Percentiles rank a stretch among this genome's conserved stretches.
These are phyloP conservation scores for Stictocephala bisonia DNA, from an alignment of 2,888 invertebrate genomes.

Conservation along the genomic window DNA sequence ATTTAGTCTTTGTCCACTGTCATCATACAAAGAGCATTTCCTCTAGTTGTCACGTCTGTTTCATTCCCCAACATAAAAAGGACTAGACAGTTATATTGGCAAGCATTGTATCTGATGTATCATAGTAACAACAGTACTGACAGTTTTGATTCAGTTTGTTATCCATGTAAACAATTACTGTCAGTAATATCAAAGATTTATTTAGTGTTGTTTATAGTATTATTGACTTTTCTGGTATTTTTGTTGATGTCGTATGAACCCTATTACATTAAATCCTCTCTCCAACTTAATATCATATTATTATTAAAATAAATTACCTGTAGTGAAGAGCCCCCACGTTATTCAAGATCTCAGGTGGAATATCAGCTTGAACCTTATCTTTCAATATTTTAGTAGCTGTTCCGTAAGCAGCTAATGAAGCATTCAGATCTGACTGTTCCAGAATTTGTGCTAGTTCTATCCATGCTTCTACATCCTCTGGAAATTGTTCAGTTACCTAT, in stretches of 20 bases:
- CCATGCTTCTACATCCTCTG: slow-evolving; percentile 99
- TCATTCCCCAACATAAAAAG: too few relatives aligned
- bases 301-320: slow-evolving; percentile 66
- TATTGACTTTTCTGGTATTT: neutral
- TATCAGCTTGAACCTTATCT: slow-evolving; percentile 92
- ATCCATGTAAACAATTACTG: too few relatives aligned
- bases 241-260: too few relatives aligned
- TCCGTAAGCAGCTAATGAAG: slow-evolving; percentile 90
- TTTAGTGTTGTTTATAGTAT: neutral
- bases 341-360: slow-evolving; percentile 97
- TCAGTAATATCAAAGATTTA: too few relatives aligned
- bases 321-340: slow-evolving; percentile 96
- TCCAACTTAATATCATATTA: slow-evolving; percentile 25
- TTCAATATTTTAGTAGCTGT: slow-evolving; percentile 93
- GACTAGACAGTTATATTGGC: too few relatives aligned
- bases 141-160: too few relatives aligned
- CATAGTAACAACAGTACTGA: too few relatives aligned
- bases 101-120: too few relatives aligned
- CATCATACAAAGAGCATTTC: too few relatives aligned
- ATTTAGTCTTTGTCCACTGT: too few relatives aligned
- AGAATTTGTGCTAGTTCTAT: slow-evolving; percentile 98
- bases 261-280: too few relatives aligned
- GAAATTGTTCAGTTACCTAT: slow-evolving; percentile 93
- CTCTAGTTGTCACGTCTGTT: too few relatives aligned
- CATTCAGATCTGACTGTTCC: slow-evolving; percentile 92